phyloP scores from a whole-genome alignment of 2,113 vertebrate species.

The Amphiprion percula region DNA sequence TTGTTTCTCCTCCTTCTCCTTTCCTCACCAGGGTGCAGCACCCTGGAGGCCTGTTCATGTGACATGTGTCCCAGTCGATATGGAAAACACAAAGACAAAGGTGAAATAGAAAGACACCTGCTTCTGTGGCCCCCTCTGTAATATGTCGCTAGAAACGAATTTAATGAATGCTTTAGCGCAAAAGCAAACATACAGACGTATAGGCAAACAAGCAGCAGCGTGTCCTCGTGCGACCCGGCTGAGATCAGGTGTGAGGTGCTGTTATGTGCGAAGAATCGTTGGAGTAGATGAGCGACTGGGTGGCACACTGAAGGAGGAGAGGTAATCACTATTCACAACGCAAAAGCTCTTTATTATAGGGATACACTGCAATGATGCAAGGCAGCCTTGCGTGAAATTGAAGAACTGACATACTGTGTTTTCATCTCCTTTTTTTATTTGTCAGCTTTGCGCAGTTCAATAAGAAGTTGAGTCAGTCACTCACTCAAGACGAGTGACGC shows the following conservation, averaged over 20 bases:
- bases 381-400: constrained; percentile 84
- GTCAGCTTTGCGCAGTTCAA: constrained; percentile 74
- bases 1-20: constrained; percentile 56
- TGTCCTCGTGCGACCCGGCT: constrained; percentile 37
- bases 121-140: constrained; percentile 49
- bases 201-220: constrained; percentile 4
- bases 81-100: constrained; percentile 46
- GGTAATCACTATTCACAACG: constrained; percentile 81
- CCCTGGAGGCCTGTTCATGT: constrained; percentile 60
- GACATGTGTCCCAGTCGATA: constrained; percentile 68
- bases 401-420: constrained; percentile 83
- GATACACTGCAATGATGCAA: constrained; percentile 82
- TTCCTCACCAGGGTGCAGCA: constrained; percentile 32
- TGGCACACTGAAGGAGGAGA: constrained; percentile 39
- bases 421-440: constrained; percentile 74
- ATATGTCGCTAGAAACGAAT: constrained; percentile 20
- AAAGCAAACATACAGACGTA: constrained; percentile 3
- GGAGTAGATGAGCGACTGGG: constrained; percentile 37
- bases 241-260: constrained; percentile 37
- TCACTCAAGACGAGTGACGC: constrained; percentile 56
- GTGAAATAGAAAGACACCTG: constrained; percentile 59
- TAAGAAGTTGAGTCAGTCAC: constrained; percentile 66
- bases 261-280: constrained; percentile 27
- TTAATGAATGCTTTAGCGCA: constrained; percentile 10
- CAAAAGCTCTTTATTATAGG: constrained; percentile 79